Evolutionary conservation across 1,140 invertebrate species (phyloP).

Genomic region (Calliphora vicina): DNA sequence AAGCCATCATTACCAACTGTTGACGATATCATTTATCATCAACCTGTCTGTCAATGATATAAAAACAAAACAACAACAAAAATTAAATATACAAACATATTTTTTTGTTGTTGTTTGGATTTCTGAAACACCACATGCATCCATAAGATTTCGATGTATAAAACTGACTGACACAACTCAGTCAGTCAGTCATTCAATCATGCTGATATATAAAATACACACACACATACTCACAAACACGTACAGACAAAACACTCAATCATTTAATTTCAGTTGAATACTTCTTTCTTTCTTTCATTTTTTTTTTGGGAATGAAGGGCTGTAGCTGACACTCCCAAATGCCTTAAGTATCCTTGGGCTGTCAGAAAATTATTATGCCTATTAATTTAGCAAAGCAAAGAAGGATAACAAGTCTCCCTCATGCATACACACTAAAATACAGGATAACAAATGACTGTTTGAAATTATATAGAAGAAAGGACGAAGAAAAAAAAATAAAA

Average conservation of each 20-base stretch:
- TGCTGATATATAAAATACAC: neutral
- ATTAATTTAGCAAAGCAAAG: conserved; percentile 55
- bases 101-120: neutral
- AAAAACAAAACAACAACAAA: conserved; percentile 2
- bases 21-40: conserved; percentile 64
- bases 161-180: conserved; percentile 32
- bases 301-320: conserved; percentile 18
- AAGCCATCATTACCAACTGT: conserved; percentile 34
- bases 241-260: conserved; percentile 16
- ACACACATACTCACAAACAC: neutral
- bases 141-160: neutral
- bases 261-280: conserved; percentile 18
- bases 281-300: neutral
- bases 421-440: neutral
- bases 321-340: conserved; percentile 37
- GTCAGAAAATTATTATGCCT: conserved; percentile 64
- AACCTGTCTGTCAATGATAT: conserved; percentile 58
- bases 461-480: neutral
- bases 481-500: neutral
- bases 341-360: conserved; percentile 59
- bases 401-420: neutral
- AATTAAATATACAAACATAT: neutral
- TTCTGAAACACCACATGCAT: conserved; percentile 2
- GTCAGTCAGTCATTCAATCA: conserved; percentile 32
- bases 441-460: conserved; percentile 8